Percentiles rank a stretch among this genome's conserved stretches.
Evolutionary conservation across 2,888 invertebrate species (phyloP).

Genomic region (Synergus gifuensis): DNA sequence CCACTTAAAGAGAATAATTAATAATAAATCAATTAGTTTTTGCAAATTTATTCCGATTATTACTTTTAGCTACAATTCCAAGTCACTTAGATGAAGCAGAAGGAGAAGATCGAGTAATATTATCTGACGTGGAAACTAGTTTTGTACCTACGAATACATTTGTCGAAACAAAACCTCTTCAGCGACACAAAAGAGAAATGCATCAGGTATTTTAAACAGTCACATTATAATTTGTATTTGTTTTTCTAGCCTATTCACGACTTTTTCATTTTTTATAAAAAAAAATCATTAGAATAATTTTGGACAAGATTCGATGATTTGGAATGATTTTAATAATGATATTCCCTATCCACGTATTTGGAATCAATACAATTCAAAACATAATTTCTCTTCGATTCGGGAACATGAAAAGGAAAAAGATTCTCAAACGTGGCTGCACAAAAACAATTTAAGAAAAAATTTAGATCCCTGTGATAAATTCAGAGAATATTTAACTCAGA

Average conservation of each 20-base stretch:
- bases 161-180: conserved; percentile 48
- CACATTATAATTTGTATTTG: not conserved
- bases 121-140: conserved; percentile 83
- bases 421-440: not conserved
- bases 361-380: not conserved
- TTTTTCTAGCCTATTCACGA: not conserved
- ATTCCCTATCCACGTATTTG: not conserved
- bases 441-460: not conserved
- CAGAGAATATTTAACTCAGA: not conserved
- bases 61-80: conserved; percentile 22
- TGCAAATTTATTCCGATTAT: not conserved
- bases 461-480: not conserved
- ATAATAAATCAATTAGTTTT: too few species aligned
- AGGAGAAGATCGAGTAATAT: conserved; percentile 81
- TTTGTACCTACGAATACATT: conserved; percentile 80
- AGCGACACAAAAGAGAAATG: conserved; percentile 64
- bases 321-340: not conserved
- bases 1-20: not conserved
- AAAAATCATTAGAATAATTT: conserved; percentile 7
- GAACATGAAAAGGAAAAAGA: not conserved
- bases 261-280: not conserved
- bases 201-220: conserved; percentile 58
- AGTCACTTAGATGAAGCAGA: conserved; percentile 62
- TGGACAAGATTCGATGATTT: not conserved
- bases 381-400: not conserved